Evolutionary conservation across 2,113 vertebrate species (phyloP).

Genomic region (Climacteris rufus): DNA sequence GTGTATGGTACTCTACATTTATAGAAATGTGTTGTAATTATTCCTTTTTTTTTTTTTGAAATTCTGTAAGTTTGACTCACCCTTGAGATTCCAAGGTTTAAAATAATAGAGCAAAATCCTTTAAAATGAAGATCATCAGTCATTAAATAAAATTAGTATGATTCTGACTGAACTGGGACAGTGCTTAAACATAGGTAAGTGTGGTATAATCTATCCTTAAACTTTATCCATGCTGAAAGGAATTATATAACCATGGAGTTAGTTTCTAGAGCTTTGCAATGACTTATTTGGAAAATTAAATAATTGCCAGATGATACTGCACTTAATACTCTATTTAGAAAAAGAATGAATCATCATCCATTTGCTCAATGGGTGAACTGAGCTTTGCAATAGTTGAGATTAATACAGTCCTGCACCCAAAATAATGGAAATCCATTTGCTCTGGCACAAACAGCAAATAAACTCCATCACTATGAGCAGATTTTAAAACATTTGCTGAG

Average conservation of each 20-base stretch:
- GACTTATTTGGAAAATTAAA: background rate
- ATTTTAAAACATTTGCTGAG: conserved; percentile 1
- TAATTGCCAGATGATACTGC: background rate
- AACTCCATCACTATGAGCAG: background rate
- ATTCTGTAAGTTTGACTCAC: background rate
- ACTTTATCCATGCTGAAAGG: background rate
- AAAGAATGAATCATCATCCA: conserved; percentile 19
- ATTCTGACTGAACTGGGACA: background rate
- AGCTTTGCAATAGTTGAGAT: background rate
- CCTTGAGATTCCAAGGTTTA: background rate
- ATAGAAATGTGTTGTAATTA: background rate
- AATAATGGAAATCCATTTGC: conserved; percentile 23
- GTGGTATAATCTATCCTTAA: background rate
- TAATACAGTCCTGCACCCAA: background rate
- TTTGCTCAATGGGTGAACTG: background rate
- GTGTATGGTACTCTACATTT: background rate
- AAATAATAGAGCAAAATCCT: background rate
- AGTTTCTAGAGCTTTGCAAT: background rate
- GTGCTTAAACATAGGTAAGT: background rate
- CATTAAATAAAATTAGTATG: background rate
- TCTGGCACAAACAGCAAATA: background rate
- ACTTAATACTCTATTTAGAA: background rate
- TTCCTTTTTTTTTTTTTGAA: background rate
- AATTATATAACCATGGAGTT: background rate
- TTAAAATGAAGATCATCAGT: background rate